Evolutionary conservation across 1,140 invertebrate genomes (phyloP).

Genomic region (Tetranychus urticae): DNA sequence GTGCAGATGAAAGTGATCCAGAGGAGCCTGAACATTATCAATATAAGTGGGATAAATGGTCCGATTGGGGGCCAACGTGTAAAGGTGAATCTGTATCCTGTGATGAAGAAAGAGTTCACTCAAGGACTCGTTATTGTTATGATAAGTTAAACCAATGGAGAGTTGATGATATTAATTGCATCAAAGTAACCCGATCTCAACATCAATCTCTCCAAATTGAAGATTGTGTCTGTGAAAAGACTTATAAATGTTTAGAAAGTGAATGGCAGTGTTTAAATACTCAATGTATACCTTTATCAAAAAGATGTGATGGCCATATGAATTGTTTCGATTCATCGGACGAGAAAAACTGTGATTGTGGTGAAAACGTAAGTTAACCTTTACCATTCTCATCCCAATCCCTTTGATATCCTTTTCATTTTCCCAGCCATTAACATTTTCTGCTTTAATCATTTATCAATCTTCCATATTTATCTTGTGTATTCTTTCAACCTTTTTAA

Average conservation of each 20-base stretch:
- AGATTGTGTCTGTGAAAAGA: not conserved
- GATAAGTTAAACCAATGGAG: not conserved
- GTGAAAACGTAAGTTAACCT: constrained; percentile 28
- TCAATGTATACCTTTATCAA: constrained; percentile 34
- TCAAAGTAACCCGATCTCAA: not conserved
- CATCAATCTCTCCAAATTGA: not conserved
- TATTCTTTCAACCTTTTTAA: too few species aligned
- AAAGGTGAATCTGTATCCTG: not conserved
- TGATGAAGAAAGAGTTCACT: not conserved
- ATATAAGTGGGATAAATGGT: not conserved
- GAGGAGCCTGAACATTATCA: not conserved
- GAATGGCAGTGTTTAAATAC: constrained; percentile 31
- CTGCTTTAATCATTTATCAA: too few species aligned
- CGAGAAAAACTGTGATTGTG: constrained; percentile 25
- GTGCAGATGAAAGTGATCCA: not conserved
- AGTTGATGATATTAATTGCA: not conserved
- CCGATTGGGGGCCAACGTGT: not conserved
- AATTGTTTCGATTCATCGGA: constrained; percentile 57
- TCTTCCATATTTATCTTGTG: too few species aligned
- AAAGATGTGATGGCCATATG: constrained; percentile 46
- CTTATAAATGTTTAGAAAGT: constrained; percentile 25
- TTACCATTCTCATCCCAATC: too few species aligned
- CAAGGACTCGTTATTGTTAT: not conserved
- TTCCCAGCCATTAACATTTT: too few species aligned
- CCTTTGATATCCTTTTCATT: too few species aligned